These are phyloP conservation scores for Caenorhabditis afra DNA, from an alignment of 2,888 invertebrate genomes.

Conservation along the genomic window DNA sequence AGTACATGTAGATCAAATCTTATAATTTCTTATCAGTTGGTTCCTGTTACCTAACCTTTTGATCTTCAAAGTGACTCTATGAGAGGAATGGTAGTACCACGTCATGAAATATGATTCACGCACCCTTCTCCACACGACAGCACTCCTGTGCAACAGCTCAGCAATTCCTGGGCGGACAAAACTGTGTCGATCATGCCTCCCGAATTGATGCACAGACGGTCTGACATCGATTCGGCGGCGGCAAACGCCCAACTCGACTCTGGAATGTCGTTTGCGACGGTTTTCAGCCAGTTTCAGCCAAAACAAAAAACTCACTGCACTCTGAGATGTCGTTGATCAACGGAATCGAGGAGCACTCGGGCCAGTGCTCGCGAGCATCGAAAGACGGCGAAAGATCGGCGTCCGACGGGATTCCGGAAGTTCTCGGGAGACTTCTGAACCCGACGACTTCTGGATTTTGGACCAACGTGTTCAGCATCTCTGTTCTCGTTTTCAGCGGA, in stretches of 20 bases:
- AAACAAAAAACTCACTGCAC: constrained; percentile 85
- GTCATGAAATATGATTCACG: too few relatives aligned
- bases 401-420: neutral
- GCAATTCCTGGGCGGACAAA: constrained; percentile 38
- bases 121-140: constrained; percentile 45
- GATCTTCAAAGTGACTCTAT: too few relatives aligned
- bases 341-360: constrained; percentile 49
- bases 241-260: constrained; percentile 54
- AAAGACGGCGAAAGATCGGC: constrained; percentile 25
- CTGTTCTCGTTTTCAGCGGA: constrained; percentile 2
- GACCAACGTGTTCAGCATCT: constrained; percentile 9
- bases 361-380: constrained; percentile 62
- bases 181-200: constrained; percentile 29
- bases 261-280: constrained; percentile 12
- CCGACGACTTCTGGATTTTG: constrained; percentile 2
- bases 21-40: too few relatives aligned
- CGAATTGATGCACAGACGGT: constrained; percentile 46
- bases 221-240: constrained; percentile 45
- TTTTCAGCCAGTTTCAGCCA: constrained; percentile 45
- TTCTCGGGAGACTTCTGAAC: constrained; percentile 7
- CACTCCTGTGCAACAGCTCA: constrained; percentile 36
- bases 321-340: constrained; percentile 60
- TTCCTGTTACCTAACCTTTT: too few relatives aligned
- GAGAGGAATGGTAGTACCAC: too few relatives aligned
- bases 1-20: too few relatives aligned